Conservation (phyloP, 1,140 invertebrate species). For the Dermatophagoides farinae region DNA sequence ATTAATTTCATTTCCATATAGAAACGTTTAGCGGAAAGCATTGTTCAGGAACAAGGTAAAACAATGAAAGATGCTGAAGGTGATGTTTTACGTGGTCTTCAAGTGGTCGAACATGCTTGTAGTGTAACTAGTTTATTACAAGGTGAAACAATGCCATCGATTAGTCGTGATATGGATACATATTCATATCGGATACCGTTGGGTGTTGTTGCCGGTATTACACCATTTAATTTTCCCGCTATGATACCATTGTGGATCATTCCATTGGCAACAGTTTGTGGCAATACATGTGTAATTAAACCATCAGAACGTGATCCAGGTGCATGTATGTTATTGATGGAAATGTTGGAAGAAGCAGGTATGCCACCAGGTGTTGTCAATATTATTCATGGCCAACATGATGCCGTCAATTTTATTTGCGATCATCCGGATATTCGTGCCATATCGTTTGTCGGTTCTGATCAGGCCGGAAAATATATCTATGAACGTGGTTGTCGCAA, state of each 20-base stretch:
- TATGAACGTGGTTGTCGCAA: conserved; percentile 67
- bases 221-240: conserved; percentile 89
- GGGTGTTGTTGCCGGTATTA: conserved; percentile 54
- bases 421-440: conserved; percentile 91
- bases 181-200: conserved; percentile 69
- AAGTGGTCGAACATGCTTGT: conserved; percentile 91
- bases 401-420: conserved; percentile 86
- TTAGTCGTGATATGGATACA: conserved; percentile 82
- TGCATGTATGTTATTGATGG: conserved; percentile 78
- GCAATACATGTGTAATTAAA: conserved; percentile 49
- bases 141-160: conserved; percentile 74
- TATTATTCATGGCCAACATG: conserved; percentile 83
- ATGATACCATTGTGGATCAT: conserved; percentile 99
- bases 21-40: conserved; percentile 69
- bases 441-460: conserved; percentile 93
- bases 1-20: conserved; percentile 28
- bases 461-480: conserved; percentile 86
- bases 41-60: conserved; percentile 93
- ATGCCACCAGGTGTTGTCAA: conserved; percentile 83
- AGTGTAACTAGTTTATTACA: conserved; percentile 71
- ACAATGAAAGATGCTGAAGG: conserved; percentile 91
- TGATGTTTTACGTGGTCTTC: conserved; percentile 86
- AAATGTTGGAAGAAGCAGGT: conserved; percentile 68
- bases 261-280: conserved; percentile 73
- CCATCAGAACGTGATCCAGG: conserved; percentile 95